A percentile compares a stretch with the other conserved stretches of the same genome.
Evolutionary conservation across 1,140 invertebrate genomes (phyloP).

Genomic region (Cydia pomonella): DNA sequence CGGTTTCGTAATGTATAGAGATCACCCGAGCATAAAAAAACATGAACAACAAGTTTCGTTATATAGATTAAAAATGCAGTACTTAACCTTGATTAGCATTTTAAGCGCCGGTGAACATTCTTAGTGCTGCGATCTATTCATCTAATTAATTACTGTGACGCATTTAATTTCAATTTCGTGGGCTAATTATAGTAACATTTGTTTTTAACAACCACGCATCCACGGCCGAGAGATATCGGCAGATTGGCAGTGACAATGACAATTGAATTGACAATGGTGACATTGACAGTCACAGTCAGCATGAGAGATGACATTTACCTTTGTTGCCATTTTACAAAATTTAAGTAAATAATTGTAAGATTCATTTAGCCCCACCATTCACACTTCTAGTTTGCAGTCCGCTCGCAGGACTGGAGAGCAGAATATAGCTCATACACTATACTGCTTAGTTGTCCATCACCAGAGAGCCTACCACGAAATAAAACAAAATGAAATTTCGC

Average conservation of each 20-base stretch:
- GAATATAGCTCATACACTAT: too few species aligned
- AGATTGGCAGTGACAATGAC: neutral
- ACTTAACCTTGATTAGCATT: slow-evolving; percentile 16
- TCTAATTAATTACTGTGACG: neutral
- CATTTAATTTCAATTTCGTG: neutral
- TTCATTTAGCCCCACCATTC: too few species aligned
- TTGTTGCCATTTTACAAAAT: neutral
- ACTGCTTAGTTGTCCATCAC: too few species aligned
- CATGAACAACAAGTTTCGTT: slow-evolving; percentile 18
- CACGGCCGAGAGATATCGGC: neutral
- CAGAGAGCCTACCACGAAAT: too few species aligned
- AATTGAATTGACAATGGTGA: too few species aligned
- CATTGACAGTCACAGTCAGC: neutral
- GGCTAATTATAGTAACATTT: neutral
- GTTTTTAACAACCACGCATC: neutral
- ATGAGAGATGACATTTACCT: neutral
- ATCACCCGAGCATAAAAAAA: slow-evolving; percentile 17
- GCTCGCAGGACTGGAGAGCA: too few species aligned
- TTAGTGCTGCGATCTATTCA: neutral
- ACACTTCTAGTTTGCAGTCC: too few species aligned
- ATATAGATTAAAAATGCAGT: neutral
- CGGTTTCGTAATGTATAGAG: slow-evolving; percentile 22
- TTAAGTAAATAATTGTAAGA: neutral
- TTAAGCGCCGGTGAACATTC: neutral
- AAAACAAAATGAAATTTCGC: too few species aligned